Base-by-base conservation (phyloP, 2,797 vertebrate species). In the Gallirallus australis region DNA sequence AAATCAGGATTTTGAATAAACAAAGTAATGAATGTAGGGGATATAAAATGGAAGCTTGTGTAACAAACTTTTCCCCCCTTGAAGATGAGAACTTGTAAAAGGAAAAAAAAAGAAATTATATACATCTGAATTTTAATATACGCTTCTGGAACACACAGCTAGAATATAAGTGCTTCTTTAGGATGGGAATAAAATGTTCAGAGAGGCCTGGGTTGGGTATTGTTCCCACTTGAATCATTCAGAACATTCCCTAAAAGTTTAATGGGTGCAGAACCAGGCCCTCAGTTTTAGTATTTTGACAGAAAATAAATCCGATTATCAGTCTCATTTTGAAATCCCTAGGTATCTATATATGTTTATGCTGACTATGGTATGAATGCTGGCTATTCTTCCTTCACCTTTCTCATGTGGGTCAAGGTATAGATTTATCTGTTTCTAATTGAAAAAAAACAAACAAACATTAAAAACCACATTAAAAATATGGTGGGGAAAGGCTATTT, bases 1-100 rank as follows among this genome's bases (percentile, higher is more conserved):
- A 94, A 95, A 91, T 96, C 85, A 92, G 48, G 27, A 89, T 86
- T 93, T 91, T 83, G 60, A 82, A 91, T 75, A 93, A 93, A 91
- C 35, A 69, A 95, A 93, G 59, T 82, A 92, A 89, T 66, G 68
- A 87, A 91, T n/a, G 27, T 8, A 90, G 12, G 4, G 27, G 19
- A 68, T 60, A 65, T 50, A 59, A 92, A 94, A 76, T 45, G 5
- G 48, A 73, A 82, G 48, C 33, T 37, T 81, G 16, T 40, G 68
- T 37, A 52, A 57, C 64, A 93, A 93, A 87, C 50, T 75, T 81
- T 9, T 18, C 27, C 31, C 15, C 8, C 40, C 31, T 16, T 63
- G 16, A 71, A 93, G 35, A 70, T 9, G 10, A 69, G 18, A 90
- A 90, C 19, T 66, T 75, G 9, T 42, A 65, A 71, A 83, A 66